Evolutionary conservation across 2,113 vertebrate species (phyloP).

Genomic region (Cariama cristata): DNA sequence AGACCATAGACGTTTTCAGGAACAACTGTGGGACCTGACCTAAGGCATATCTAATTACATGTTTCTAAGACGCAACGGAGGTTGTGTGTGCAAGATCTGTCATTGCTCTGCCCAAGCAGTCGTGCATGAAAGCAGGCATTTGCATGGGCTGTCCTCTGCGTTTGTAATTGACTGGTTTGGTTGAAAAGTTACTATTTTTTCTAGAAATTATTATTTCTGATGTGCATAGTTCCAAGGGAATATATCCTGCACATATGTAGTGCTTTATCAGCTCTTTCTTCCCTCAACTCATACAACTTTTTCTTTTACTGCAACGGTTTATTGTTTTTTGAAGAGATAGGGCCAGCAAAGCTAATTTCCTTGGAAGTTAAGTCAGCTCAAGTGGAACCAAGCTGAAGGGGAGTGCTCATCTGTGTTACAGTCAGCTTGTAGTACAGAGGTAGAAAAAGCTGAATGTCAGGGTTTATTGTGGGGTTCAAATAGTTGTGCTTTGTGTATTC

Average conservation of each 20-base stretch:
- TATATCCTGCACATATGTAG: neutral
- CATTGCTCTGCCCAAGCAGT: neutral
- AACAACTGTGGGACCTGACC: neutral
- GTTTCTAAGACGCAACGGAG: neutral
- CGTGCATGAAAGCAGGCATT: neutral
- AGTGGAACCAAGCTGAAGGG: neutral
- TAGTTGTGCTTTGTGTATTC: neutral
- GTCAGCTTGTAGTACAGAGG: neutral
- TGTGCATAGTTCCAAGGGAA: neutral
- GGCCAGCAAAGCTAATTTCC: neutral
- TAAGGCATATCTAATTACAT: neutral
- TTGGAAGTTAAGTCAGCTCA: neutral
- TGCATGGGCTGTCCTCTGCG: neutral
- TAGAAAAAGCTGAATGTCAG: neutral
- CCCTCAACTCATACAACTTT: neutral
- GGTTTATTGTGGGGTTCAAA: neutral
- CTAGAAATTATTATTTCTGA: neutral
- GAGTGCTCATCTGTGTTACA: neutral
- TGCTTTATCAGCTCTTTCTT: neutral
- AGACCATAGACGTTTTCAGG: neutral
- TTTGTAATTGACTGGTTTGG: neutral
- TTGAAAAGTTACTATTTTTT: neutral
- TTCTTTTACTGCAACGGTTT: neutral
- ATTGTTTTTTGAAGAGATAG: neutral
- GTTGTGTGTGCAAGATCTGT: neutral